Evolutionary conservation across 2,113 vertebrate genomes (phyloP).

Genomic region (Chelonoidis abingdonii): DNA sequence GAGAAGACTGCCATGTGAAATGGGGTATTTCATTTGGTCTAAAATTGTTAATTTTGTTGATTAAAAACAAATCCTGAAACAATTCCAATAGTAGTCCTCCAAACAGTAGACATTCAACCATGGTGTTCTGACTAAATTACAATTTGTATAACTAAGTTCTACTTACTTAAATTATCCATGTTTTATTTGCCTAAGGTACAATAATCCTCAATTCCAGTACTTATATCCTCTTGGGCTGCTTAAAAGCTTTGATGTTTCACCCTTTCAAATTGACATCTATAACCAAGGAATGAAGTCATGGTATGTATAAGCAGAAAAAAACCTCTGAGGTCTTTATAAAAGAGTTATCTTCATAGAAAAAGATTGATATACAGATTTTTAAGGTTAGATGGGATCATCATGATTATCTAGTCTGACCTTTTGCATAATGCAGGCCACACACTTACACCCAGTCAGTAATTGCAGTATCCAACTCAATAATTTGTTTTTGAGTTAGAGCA

Average conservation of each 20-base stretch:
- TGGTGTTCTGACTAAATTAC: background rate
- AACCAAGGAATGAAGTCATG: background rate
- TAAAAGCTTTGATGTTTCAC: background rate
- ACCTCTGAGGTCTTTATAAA: too few relatives aligned
- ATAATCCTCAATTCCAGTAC: background rate
- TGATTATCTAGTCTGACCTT: rapidly evolving
- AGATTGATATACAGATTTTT: background rate
- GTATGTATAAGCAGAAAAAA: background rate
- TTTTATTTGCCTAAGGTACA: background rate
- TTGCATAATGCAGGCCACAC: background rate
- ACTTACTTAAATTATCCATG: background rate
- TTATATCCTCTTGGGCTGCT: background rate
- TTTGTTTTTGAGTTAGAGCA: background rate
- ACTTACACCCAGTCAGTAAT: background rate
- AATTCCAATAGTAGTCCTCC: background rate
- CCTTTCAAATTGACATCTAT: background rate
- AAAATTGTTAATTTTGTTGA: background rate
- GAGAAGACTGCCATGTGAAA: background rate
- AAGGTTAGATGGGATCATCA: background rate
- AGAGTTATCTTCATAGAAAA: background rate
- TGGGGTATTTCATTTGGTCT: background rate
- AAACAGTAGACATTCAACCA: background rate
- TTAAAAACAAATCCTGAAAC: background rate
- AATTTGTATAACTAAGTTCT: background rate
- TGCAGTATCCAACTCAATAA: background rate